phyloP scores from a whole-genome alignment of 2,888 invertebrate species.

The Andrena fulva region DNA sequence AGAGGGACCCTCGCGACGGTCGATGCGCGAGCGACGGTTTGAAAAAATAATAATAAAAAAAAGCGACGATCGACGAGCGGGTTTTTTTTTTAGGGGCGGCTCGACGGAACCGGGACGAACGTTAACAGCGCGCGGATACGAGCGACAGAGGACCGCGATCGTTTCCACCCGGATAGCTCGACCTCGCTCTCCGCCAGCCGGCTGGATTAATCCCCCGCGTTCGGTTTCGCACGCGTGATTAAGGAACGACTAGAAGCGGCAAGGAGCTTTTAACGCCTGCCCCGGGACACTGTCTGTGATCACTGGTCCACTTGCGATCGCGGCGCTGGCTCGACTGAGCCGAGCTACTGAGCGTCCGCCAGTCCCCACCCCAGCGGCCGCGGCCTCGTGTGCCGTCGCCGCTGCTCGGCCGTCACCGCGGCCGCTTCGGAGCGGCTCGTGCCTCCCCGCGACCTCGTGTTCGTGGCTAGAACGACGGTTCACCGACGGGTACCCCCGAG shows the following conservation, averaged over 20 bases:
- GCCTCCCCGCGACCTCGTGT: constrained; percentile 67
- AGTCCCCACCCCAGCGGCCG: constrained; percentile 55
- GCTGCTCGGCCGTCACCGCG: constrained; percentile 52
- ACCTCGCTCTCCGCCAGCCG: too few relatives aligned
- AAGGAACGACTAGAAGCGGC: constrained; percentile 49
- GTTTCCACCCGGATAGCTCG: too few relatives aligned
- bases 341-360: constrained; percentile 70
- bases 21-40: constrained; percentile 39
- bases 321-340: constrained; percentile 82
- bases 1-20: constrained; percentile 34
- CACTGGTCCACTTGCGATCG: constrained; percentile 78
- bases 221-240: constrained; percentile 59
- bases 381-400: constrained; percentile 69
- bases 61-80: constrained; percentile 8
- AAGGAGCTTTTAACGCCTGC: constrained; percentile 49
- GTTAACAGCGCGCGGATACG: constrained; percentile 43
- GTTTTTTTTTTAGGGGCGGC: neutral
- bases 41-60: constrained; percentile 1
- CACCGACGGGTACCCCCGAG: constrained; percentile 61
- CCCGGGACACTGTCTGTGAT: constrained; percentile 63
- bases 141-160: constrained; percentile 3
- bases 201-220: constrained; percentile 24
- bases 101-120: constrained; percentile 17
- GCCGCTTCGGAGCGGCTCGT: constrained; percentile 63
- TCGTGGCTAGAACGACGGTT: constrained; percentile 58